phyloP scores from a whole-genome alignment of 35 echinoderm and acorn worm genomes.

The Hemicentrotus pulcherrimus region DNA sequence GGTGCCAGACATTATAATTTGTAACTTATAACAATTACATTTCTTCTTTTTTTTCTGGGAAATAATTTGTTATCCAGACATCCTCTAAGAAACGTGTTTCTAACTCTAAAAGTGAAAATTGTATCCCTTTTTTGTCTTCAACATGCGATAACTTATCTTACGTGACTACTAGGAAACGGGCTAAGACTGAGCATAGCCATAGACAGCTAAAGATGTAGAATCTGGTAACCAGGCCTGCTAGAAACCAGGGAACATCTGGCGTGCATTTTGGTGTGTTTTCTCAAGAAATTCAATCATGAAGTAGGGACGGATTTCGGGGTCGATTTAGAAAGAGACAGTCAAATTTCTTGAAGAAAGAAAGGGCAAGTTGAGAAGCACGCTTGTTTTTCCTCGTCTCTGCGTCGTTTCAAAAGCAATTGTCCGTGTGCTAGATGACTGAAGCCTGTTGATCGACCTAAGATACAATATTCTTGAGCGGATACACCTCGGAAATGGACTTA shows the following conservation, averaged over 20 bases:
- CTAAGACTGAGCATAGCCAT: too few species aligned
- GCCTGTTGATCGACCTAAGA: neutral
- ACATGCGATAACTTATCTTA: too few species aligned
- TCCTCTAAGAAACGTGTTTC: neutral
- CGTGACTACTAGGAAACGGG: too few species aligned
- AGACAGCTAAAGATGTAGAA: too few species aligned
- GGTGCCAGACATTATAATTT: neutral
- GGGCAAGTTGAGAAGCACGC: neutral
- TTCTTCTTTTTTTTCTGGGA: neutral
- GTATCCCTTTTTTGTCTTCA: neutral
- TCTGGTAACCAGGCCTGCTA: neutral
- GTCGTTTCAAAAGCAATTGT: neutral
- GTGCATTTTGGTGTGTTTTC: constrained; percentile 27
- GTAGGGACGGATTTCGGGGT: neutral
- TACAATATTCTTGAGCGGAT: neutral
- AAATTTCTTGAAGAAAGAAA: neutral
- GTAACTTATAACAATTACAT: neutral
- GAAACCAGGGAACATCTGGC: constrained; percentile 28
- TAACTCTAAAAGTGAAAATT: neutral
- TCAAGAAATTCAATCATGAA: constrained; percentile 34
- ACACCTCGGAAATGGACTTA: too few species aligned
- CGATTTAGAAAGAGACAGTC: neutral
- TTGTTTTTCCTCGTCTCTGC: neutral
- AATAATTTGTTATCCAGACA: neutral
- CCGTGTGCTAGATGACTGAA: neutral